Base-by-base conservation (phyloP, 2,888 invertebrate genomes). In the Pseudococcus viburni region DNA sequence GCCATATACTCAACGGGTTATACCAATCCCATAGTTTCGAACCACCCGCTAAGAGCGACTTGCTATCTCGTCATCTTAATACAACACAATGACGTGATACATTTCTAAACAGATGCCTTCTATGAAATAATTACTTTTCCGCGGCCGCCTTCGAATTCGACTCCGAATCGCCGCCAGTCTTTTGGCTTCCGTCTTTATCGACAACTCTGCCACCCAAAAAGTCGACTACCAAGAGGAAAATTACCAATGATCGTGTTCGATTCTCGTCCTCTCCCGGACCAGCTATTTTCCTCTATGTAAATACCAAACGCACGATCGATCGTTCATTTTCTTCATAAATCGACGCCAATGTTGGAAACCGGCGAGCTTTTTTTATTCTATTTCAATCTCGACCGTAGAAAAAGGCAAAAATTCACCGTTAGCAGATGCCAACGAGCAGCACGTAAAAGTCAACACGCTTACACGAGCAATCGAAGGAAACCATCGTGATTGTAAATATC, bases 41-140 rank as follows among this genome's bases (percentile, higher is more conserved):
- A 77, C 87, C 87, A 83, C 87, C 87, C 87, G 87, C 87, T 80
- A 87, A 87, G 87, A 86, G 73, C 26, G 77, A 51, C 55, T 80
- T 55, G 55, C 83, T 77, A 87, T 87, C 87, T 80, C 87, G 87
- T 87, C 87, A 87, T 87, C 87, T 87, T 87, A 83, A 87, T 87
- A 83, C 87, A 87, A 87, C 87, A 87, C 87, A 87, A 87, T 87
- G 87, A 87, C 87, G 87, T 87, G 87, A 80, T 87, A 87, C 87
- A 87, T 87, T 87, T 87, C 77, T 55, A 87, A 87, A 87, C 87
- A 87, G 77, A 87, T 87, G 87, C 87, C 87, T 59, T 48, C 86
- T 77, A 55, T 87, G 87, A 87, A 87, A 87, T 87, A 87, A 87
- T 87, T 87, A 87, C 51, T 87, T 87, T 87, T 87, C 80, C 80